Conservation (phyloP, 2,797 vertebrate genomes). For the Gymnocypris eckloni region DNA sequence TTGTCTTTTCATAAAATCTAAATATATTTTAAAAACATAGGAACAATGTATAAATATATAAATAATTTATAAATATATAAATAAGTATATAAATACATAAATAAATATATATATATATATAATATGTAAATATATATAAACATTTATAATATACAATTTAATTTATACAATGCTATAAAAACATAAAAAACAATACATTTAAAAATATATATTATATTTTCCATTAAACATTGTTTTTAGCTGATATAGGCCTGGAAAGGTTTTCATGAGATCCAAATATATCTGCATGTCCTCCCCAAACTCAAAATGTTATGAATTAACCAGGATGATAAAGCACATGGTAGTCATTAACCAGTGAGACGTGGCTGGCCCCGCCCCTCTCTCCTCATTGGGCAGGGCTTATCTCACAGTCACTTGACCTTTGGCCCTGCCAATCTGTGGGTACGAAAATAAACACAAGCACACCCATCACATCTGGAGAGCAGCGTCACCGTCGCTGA, state of each 20-base stretch:
- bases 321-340: slow-evolving; percentile 4
- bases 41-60: too few species aligned
- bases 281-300: neutral
- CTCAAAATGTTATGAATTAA: neutral
- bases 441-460: slow-evolving; percentile 43
- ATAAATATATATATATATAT: neutral
- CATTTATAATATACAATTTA: too few species aligned
- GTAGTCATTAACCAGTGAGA: slow-evolving; percentile 2
- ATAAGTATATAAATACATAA: too few species aligned
- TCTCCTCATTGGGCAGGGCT: slow-evolving; percentile 22
- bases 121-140: too few species aligned
- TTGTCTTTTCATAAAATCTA: neutral
- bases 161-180: too few species aligned
- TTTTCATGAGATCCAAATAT: neutral
- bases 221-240: too few species aligned
- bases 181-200: too few species aligned
- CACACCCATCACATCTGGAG: slow-evolving; percentile 18
- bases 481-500: neutral
- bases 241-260: neutral
- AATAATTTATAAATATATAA: too few species aligned
- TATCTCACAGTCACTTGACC: slow-evolving; percentile 45
- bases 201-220: neutral
- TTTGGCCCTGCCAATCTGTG: slow-evolving; percentile 45
- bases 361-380: slow-evolving; percentile 8
- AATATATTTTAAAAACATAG: neutral